A percentile compares a stretch with the other conserved stretches of the same genome.
Evolutionary conservation across 2,888 invertebrate species (phyloP).

Genomic region (Cabera pusaria): DNA sequence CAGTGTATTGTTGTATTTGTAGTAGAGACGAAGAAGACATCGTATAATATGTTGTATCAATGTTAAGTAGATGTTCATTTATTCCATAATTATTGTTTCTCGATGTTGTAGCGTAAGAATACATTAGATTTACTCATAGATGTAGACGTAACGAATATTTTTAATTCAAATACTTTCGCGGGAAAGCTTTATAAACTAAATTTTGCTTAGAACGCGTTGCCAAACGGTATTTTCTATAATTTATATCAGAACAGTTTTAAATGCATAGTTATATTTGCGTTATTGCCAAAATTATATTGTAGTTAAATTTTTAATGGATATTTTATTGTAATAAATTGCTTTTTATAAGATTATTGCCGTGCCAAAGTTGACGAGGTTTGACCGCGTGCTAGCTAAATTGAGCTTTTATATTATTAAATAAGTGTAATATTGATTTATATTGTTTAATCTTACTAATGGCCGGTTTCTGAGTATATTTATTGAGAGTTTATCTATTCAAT

Average conservation of each 20-base stretch:
- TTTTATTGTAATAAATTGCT: constrained; percentile 20
- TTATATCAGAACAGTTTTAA: neutral
- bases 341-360: constrained; percentile 50
- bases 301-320: constrained; percentile 8
- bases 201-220: constrained; percentile 44
- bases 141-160: constrained; percentile 38
- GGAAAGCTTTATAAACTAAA: constrained; percentile 38
- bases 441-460: no score
- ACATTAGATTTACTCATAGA: constrained; percentile 15
- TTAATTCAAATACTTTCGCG: constrained; percentile 34
- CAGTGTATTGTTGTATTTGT: constrained; percentile 1
- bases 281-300: constrained; percentile 22
- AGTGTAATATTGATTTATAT: no score
- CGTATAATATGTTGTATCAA: constrained; percentile 32
- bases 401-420: no score
- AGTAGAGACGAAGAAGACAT: constrained; percentile 13
- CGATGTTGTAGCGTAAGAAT: constrained; percentile 55
- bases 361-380: constrained; percentile 55
- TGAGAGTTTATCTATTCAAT: no score
- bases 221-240: constrained; percentile 39
- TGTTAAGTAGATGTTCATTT: constrained; percentile 48
- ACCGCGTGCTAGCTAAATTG: constrained; percentile 35
- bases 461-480: no score
- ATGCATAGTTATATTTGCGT: constrained; percentile 7
- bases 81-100: constrained; percentile 53